Percentiles rank a stretch among this genome's conserved stretches.
These are phyloP conservation scores for Hydropotes inermis DNA, from an alignment of 2,113 vertebrate genomes.

Conservation along the genomic window DNA sequence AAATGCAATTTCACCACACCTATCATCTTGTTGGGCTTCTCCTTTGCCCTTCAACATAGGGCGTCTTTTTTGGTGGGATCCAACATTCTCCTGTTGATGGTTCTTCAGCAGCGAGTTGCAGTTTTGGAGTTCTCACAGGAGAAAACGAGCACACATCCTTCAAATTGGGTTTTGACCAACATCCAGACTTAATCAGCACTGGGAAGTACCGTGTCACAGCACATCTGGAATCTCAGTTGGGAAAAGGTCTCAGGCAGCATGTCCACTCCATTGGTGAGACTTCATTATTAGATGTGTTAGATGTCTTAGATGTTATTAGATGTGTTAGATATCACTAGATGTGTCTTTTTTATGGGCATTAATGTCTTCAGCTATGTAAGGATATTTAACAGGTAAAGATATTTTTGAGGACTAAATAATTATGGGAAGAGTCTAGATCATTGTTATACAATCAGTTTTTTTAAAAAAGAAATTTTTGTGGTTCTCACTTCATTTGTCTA, in stretches of 20 bases:
- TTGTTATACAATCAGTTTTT: neutral
- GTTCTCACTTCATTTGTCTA: neutral
- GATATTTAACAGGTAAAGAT: neutral
- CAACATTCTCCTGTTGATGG: neutral
- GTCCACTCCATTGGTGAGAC: neutral
- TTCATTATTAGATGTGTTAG: neutral
- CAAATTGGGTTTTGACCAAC: neutral
- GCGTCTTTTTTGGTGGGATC: neutral
- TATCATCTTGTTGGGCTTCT: neutral
- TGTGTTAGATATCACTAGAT: neutral
- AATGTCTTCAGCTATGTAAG: neutral
- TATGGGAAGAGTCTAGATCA: neutral
- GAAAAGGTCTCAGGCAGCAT: neutral
- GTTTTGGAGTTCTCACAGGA: too few species aligned
- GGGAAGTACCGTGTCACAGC: neutral
- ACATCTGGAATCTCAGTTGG: neutral
- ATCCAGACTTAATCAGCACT: neutral
- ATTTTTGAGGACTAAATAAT: neutral
- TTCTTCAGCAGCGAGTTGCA: neutral
- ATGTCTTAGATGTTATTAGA: neutral
- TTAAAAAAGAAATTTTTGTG: too few species aligned
- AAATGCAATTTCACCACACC: rapidly evolving
- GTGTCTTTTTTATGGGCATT: neutral
- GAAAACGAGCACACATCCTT: neutral
- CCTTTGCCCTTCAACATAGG: neutral